Conservation (phyloP, 2,888 invertebrate species). For the Rhimphoctona megacephalus region DNA sequence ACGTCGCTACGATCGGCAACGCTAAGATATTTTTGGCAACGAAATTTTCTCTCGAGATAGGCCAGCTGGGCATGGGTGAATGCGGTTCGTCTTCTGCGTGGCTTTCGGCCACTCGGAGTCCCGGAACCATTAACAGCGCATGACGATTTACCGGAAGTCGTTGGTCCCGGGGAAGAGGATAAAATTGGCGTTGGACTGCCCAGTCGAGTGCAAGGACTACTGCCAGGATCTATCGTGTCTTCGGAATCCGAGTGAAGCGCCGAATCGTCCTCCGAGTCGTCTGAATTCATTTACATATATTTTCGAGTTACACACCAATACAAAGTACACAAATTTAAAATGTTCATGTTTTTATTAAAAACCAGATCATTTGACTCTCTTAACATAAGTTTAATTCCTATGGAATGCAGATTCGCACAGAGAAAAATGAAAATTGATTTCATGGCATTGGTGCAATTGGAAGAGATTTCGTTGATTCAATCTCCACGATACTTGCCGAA, state of each 20-base stretch:
- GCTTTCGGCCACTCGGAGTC: conserved; percentile 89
- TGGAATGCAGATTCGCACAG: too few relatives aligned
- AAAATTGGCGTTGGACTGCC: conserved; percentile 79
- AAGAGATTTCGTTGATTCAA: too few relatives aligned
- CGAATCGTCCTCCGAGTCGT: conserved; percentile 83
- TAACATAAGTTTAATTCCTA: too few relatives aligned
- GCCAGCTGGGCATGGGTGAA: conserved; percentile 98
- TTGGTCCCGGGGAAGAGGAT: conserved; percentile 80
- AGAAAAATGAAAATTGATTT: too few relatives aligned
- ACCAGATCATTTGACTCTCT: too few relatives aligned
- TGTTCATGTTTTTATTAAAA: background rate
- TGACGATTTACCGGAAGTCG: conserved; percentile 73
- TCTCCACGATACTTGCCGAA: too few relatives aligned
- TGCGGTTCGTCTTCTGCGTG: conserved; percentile 93
- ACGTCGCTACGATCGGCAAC: conserved; percentile 97
- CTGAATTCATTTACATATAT: conserved; percentile 70
- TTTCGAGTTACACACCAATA: background rate
- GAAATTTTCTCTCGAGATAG: conserved; percentile 95
- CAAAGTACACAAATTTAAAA: background rate
- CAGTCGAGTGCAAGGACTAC: conserved; percentile 82
- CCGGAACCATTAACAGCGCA: conserved; percentile 80
- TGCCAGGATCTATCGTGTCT: conserved; percentile 84
- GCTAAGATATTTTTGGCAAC: conserved; percentile 97
- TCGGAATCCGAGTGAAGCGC: conserved; percentile 83
- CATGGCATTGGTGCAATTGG: too few relatives aligned